Base-by-base conservation (phyloP, 2,888 invertebrate species). In the Adelphocoris suturalis region DNA sequence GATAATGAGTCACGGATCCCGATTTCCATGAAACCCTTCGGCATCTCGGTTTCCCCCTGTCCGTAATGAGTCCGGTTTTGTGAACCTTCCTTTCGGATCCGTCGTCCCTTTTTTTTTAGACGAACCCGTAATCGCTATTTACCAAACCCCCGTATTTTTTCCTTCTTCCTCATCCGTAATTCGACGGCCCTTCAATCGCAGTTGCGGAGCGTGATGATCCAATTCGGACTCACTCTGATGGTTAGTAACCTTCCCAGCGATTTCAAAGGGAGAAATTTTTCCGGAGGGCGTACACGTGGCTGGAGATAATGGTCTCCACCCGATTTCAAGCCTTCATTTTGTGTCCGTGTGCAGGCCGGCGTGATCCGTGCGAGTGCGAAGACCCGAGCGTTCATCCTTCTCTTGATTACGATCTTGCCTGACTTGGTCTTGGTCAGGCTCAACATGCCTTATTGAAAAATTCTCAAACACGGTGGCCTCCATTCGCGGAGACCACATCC, bases 201-300 rank as follows among this genome's bases (percentile, higher is more conserved):
- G 68, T 68, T 23, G 19, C 68, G 12, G 68, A 68, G 27, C 68
- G 68, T 61, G 68, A 68, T 68, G 68, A 68, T 68, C 68, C 27
- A 23, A 68, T 68, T 68, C 23, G 68, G 23, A 3, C 19, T 7
- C 19, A 23, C 68, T 57, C 57, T 7, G 57, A 57, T n/a, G 14
- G 57, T n/a, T 16, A 57, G 57, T n/a, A 23, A 23, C 68, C 68
- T 68, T 19, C 19, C 23, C 68, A 68, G 7, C 68, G 23, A 19
- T 68, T 68, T 68, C 68, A 23, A 68, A 68, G 68, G 68, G 68
- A 68, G 23, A 23, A 23, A 23, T 68, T 68, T 19, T 19, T 68
- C 68, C 68, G n/a, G 68, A 68, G 68, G 68, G 68, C 68, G 68
- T 19, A 27, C 68, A 68, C 68, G 68, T 68, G 68, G 68, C 27